Evolutionary conservation across 2,113 vertebrate genomes (phyloP).

Genomic region (Lophochroa leadbeateri): DNA sequence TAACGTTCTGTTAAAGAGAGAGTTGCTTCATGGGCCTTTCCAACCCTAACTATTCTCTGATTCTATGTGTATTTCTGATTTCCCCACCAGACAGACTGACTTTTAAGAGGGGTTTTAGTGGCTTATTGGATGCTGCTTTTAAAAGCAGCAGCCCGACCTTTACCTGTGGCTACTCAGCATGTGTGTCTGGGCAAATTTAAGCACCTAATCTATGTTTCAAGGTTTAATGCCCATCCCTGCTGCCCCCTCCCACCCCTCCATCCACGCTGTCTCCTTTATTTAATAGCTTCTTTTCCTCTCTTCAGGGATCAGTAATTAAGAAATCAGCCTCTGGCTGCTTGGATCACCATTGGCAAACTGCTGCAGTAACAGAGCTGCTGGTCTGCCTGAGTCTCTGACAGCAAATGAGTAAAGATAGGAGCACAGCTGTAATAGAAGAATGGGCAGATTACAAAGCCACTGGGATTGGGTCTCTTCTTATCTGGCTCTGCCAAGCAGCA

Average conservation of each 20-base stretch:
- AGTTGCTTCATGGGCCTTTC: neutral
- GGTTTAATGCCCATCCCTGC: neutral
- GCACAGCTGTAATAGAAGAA: neutral
- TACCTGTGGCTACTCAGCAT: neutral
- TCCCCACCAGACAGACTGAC: neutral
- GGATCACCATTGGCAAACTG: neutral
- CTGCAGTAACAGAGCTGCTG: neutral
- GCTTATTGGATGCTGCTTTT: neutral
- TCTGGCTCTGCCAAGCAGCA: neutral
- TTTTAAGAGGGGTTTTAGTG: neutral
- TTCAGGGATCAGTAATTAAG: conserved; percentile 10
- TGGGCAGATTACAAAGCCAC: neutral
- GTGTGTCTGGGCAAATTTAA: neutral
- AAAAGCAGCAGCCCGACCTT: neutral
- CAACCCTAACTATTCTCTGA: neutral
- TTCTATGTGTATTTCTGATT: neutral
- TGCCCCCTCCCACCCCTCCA: neutral
- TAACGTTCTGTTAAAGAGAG: neutral
- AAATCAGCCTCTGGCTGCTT: neutral
- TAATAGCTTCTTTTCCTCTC: neutral
- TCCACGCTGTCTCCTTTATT: neutral
- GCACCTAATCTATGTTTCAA: neutral
- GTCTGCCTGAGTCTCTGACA: neutral
- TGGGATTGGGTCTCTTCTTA: neutral
- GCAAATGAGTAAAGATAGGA: neutral